Conservation (phyloP, 2,888 invertebrate species). For the Andrena praecox region DNA sequence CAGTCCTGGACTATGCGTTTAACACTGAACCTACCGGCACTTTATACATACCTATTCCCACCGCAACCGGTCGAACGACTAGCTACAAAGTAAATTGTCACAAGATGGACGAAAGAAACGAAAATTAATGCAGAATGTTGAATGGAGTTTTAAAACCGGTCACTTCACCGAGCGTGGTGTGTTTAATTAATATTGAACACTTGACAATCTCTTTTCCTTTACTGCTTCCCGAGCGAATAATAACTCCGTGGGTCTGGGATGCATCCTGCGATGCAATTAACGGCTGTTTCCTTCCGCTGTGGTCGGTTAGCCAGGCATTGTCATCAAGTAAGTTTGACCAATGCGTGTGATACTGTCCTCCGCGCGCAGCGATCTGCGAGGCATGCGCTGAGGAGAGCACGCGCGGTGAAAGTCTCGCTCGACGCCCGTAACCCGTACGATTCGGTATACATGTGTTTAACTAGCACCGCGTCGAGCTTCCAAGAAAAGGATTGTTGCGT, state of each 20-base stretch:
- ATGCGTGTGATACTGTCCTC: background rate
- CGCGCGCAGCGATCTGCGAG: constrained; percentile 9
- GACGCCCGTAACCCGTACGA: background rate
- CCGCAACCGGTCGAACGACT: too few relatives aligned
- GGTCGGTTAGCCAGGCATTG: background rate
- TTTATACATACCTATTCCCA: too few relatives aligned
- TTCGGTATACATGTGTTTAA: background rate
- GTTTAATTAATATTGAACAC: too few relatives aligned
- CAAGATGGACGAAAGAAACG: too few relatives aligned
- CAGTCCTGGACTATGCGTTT: too few relatives aligned
- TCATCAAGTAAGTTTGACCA: background rate
- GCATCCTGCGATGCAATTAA: background rate
- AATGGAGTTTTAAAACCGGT: too few relatives aligned
- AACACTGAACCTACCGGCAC: too few relatives aligned
- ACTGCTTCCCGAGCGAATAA: background rate
- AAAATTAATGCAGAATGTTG: too few relatives aligned
- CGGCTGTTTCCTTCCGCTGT: background rate
- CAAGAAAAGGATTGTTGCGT: constrained; percentile 4
- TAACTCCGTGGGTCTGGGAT: background rate
- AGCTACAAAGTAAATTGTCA: too few relatives aligned
- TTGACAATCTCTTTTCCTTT: too few relatives aligned
- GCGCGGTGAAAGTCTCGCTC: constrained; percentile 44
- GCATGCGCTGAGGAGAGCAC: constrained; percentile 17
- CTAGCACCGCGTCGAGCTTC: constrained; percentile 11
- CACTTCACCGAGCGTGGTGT: too few relatives aligned